These are phyloP conservation scores for Hylaea fasciaria DNA, from an alignment of 2,888 invertebrate species.

Conservation along the genomic window DNA sequence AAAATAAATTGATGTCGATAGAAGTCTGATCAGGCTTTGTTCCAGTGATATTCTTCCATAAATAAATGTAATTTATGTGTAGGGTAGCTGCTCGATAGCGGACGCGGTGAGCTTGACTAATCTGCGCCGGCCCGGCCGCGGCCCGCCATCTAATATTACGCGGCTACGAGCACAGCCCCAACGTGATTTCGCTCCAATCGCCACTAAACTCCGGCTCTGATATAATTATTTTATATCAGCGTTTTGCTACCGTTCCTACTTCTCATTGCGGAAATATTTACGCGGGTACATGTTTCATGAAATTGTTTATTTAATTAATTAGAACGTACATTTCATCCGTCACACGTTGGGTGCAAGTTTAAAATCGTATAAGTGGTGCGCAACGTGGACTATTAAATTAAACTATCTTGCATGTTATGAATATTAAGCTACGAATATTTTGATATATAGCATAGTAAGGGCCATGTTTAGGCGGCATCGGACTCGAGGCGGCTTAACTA, in stretches of 20 bases:
- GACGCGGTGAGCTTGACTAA: constrained; percentile 7
- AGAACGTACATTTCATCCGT: too few species aligned
- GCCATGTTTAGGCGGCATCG: not conserved
- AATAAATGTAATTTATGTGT: constrained; percentile 1
- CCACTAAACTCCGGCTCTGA: not conserved
- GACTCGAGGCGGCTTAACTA: not conserved
- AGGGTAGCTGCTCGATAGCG: constrained; percentile 4
- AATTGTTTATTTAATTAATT: too few species aligned
- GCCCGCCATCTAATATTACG: constrained; percentile 1
- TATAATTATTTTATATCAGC: constrained; percentile 1
- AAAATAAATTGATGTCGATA: not conserved
- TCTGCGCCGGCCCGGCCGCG: not conserved
- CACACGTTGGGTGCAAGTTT: too few species aligned
- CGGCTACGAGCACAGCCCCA: not conserved
- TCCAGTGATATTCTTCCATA: not conserved
- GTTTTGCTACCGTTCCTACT: not conserved
- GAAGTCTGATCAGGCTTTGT: not conserved
- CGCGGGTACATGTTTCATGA: too few species aligned
- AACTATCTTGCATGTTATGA: too few species aligned
- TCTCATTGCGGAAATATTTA: not conserved
- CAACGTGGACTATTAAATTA: too few species aligned
- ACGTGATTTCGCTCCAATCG: not conserved
- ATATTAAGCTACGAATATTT: not conserved
- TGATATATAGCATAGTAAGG: not conserved
- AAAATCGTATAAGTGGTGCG: too few species aligned